Evolutionary conservation across 2,113 vertebrate genomes (phyloP).

Genomic region (Hirundichthys speculiger): DNA sequence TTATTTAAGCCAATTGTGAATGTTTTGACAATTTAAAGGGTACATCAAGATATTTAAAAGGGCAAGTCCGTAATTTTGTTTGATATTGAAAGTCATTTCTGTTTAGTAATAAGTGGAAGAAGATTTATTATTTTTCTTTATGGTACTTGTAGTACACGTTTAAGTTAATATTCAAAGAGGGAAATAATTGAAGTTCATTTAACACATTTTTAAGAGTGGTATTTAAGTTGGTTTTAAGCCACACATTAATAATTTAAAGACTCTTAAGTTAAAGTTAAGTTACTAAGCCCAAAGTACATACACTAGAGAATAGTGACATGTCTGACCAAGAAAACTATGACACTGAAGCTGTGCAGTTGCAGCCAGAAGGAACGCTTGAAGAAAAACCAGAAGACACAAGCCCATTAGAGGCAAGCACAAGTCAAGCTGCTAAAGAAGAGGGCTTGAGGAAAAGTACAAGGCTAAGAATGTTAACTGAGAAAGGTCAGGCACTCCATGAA

Average conservation of each 20-base stretch:
- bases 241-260: not conserved
- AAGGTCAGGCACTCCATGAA: not conserved
- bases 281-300: not conserved
- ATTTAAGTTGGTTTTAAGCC: not conserved
- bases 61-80: not conserved
- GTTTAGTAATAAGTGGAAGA: not conserved
- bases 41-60: not conserved
- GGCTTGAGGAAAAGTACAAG: not conserved
- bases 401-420: not conserved
- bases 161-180: not conserved
- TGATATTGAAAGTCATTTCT: not conserved
- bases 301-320: not conserved
- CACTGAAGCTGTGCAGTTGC: not conserved
- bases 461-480: not conserved
- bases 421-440: not conserved
- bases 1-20: not conserved
- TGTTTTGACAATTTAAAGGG: not conserved
- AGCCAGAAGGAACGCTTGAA: no score
- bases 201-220: not conserved
- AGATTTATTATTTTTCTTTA: not conserved
- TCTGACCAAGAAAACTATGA: not conserved
- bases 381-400: not conserved
- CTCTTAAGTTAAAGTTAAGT: not conserved
- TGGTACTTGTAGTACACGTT: not conserved
- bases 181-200: not conserved